Conservation (phyloP, 2,888 invertebrate species). For the Abrostola tripartita region DNA sequence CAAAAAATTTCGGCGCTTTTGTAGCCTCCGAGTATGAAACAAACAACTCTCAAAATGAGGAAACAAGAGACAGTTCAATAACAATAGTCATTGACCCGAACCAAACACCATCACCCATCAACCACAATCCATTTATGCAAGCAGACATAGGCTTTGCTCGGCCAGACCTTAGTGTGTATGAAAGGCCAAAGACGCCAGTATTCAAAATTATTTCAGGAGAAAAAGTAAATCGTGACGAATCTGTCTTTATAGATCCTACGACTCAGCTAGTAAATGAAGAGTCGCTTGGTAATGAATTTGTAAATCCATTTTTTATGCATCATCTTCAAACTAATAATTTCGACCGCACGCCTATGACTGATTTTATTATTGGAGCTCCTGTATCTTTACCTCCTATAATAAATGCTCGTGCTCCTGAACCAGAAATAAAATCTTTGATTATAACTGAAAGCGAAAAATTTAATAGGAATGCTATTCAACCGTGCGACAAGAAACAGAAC, state of each 20-base stretch:
- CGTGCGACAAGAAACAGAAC: slow-evolving; percentile 36
- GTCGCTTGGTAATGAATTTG: slow-evolving; percentile 71
- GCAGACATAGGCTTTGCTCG: slow-evolving; percentile 65
- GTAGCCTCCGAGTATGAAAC: slow-evolving; percentile 79
- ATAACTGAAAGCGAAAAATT: slow-evolving; percentile 54
- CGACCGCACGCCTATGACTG: slow-evolving; percentile 68
- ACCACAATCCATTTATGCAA: slow-evolving; percentile 71
- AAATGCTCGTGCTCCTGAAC: slow-evolving; percentile 73
- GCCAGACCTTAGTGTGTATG: slow-evolving; percentile 52
- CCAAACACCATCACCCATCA: slow-evolving; percentile 53
- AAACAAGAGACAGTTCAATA: slow-evolving; percentile 67
- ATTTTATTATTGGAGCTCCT: slow-evolving; percentile 87
- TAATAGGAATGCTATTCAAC: slow-evolving; percentile 22
- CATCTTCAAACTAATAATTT: slow-evolving; percentile 64
- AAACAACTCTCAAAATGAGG: slow-evolving; percentile 79
- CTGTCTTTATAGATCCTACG: slow-evolving; percentile 68
- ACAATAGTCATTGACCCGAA: slow-evolving; percentile 70
- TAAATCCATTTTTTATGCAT: slow-evolving; percentile 79
- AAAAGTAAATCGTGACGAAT: slow-evolving; percentile 66
- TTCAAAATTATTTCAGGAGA: slow-evolving; percentile 79
- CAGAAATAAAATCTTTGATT: slow-evolving; percentile 71
- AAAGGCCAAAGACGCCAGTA: slow-evolving; percentile 80
- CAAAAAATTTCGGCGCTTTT: slow-evolving; percentile 74
- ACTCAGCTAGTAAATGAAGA: slow-evolving; percentile 62
- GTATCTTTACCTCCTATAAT: slow-evolving; percentile 81